Conservation (phyloP, 2,113 vertebrate genomes). For the Leuciscus idus region DNA sequence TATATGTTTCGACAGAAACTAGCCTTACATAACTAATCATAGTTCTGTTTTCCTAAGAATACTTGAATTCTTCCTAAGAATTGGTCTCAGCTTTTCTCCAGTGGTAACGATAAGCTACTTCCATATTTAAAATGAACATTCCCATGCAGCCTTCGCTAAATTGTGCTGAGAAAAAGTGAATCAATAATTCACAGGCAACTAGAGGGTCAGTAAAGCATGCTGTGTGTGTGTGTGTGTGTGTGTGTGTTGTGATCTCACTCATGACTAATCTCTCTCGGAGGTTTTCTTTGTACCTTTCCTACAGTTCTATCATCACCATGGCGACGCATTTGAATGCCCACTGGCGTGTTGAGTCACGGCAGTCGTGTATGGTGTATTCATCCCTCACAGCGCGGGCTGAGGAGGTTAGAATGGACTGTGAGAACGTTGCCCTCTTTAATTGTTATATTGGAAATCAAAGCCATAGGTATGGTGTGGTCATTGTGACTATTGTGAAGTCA, state of each 20-base stretch:
- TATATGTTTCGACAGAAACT: background rate
- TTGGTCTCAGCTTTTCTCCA: background rate
- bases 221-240: background rate
- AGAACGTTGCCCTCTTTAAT: conserved; percentile 3
- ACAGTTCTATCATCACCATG: conserved; percentile 12
- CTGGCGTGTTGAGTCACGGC: conserved; percentile 21
- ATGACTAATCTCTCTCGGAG: conserved; percentile 6
- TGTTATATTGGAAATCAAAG: background rate
- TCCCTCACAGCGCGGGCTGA: background rate
- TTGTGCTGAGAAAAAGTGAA: conserved; percentile 12
- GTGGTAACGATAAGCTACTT: background rate
- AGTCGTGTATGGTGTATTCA: background rate
- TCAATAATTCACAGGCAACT: conserved; percentile 30
- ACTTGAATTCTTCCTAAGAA: no score
- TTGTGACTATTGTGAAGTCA: background rate
- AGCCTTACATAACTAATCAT: background rate
- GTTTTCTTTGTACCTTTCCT: conserved; percentile 15
- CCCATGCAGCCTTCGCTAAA: background rate
- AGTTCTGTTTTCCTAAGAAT: background rate
- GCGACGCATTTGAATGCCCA: conserved; percentile 35
- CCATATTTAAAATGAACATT: background rate
- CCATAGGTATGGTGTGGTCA: background rate
- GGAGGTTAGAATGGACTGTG: conserved; percentile 9
- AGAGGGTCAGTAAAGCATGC: conserved; percentile 65
- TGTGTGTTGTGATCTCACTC: background rate